Evolutionary conservation across 2,888 invertebrate genomes (phyloP).

Genomic region (Temnothorax unifasciatus): DNA sequence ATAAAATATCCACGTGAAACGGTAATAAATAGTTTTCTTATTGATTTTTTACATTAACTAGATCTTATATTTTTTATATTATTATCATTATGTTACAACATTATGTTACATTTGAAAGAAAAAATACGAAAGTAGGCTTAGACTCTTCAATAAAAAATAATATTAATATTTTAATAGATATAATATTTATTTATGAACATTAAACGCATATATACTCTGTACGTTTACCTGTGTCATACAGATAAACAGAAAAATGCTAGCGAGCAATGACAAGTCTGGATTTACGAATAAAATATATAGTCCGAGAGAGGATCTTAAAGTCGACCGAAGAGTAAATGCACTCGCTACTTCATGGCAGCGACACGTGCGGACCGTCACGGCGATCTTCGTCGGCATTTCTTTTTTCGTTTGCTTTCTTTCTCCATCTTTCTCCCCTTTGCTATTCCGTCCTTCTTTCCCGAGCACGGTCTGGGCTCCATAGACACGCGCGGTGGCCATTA

Average conservation of each 20-base stretch:
- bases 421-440: slow-evolving; percentile 51
- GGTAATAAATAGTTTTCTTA: neutral
- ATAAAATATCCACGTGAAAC: neutral
- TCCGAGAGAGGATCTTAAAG: slow-evolving; percentile 40
- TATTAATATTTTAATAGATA: neutral
- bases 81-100: neutral
- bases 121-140: neutral
- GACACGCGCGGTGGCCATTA: slow-evolving; percentile 69
- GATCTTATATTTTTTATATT: neutral
- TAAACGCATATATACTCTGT: neutral
- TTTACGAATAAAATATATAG: slow-evolving; percentile 61
- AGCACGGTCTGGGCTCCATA: slow-evolving; percentile 63
- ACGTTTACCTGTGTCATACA: neutral
- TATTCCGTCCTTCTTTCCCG: slow-evolving; percentile 34
- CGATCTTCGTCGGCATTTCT: slow-evolving; percentile 47
- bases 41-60: neutral
- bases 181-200: neutral
- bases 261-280: slow-evolving; percentile 31
- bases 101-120: too few species aligned
- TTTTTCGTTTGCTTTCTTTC: slow-evolving; percentile 48
- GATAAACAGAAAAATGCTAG: neutral
- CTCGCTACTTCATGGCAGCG: slow-evolving; percentile 70
- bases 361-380: slow-evolving; percentile 76
- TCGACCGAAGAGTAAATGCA: slow-evolving; percentile 64
- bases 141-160: neutral